Conservation (phyloP, 2,113 vertebrate species). For the Protobothrops flavoviridis region DNA sequence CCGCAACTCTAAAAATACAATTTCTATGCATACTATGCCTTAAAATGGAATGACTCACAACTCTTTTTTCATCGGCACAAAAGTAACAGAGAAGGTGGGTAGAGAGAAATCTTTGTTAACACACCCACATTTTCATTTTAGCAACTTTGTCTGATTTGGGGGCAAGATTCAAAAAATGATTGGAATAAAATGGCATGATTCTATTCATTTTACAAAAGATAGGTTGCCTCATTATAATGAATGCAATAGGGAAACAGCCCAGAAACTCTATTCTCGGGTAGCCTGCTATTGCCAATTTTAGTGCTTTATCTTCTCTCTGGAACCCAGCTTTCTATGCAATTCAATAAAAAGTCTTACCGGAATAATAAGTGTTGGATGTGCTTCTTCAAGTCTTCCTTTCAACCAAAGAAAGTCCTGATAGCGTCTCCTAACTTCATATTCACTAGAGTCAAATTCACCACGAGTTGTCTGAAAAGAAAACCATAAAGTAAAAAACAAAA, state of each 20-base stretch:
- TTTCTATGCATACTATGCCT: background rate
- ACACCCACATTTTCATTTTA: background rate
- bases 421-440: constrained; percentile 89
- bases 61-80: background rate
- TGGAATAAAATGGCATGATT: background rate
- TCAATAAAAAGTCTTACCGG: constrained; percentile 75
- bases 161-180: background rate
- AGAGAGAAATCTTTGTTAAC: background rate
- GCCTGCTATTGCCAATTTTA: background rate
- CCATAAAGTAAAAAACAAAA: constrained; percentile 38
- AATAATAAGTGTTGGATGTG: constrained; percentile 88
- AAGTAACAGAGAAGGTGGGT: background rate
- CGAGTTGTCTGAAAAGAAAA: constrained; percentile 85
- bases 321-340: background rate
- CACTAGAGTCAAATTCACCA: constrained; percentile 90
- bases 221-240: background rate
- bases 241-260: background rate
- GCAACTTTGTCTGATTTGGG: background rate
- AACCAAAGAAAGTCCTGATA: constrained; percentile 98
- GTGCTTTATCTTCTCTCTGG: background rate
- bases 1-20: background rate
- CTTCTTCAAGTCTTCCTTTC: constrained; percentile 86
- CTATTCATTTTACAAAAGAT: background rate
- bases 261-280: background rate
- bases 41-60: background rate